These are phyloP conservation scores for Meloidogyne exigua DNA, from an alignment of 1,140 invertebrate species.

Conservation along the genomic window DNA sequence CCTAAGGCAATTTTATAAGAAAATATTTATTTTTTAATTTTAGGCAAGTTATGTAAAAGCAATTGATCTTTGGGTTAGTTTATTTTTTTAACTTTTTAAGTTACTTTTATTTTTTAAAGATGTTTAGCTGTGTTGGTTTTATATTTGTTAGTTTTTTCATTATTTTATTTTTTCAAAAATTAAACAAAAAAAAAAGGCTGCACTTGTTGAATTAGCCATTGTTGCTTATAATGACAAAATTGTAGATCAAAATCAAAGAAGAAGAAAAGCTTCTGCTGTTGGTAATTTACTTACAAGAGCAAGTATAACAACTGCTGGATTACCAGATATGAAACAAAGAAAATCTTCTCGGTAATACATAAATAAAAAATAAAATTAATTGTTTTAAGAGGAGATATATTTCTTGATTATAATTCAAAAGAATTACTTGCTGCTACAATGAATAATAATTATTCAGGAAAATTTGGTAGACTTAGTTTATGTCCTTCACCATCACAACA, in stretches of 20 bases:
- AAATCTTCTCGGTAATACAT: slow-evolving; percentile 3
- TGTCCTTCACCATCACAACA: slow-evolving; percentile 3
- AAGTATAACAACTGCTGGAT: slow-evolving; percentile 25
- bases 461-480: slow-evolving; percentile 17
- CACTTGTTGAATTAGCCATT: slow-evolving; percentile 55
- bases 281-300: slow-evolving; percentile 41
- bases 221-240: slow-evolving; percentile 63
- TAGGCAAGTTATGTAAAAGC: slow-evolving; percentile 59
- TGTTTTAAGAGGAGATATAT: slow-evolving; percentile 31
- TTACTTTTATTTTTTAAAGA: slow-evolving; percentile 42
- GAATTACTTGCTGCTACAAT: slow-evolving; percentile 29
- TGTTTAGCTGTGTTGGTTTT: slow-evolving; percentile 62
- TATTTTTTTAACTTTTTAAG: neutral
- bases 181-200: slow-evolving; percentile 33
- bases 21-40: neutral
- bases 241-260: slow-evolving; percentile 54
- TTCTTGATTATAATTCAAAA: slow-evolving; percentile 35
- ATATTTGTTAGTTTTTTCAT: slow-evolving; percentile 41
- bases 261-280: slow-evolving; percentile 45
- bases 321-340: slow-evolving; percentile 36
- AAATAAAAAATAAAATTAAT: neutral
- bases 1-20: slow-evolving; percentile 43
- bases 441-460: slow-evolving; percentile 1
- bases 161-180: neutral
- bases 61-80: slow-evolving; percentile 52